Evolutionary conservation across 2,113 vertebrate species (phyloP).

Genomic region (Erythrocebus patas): DNA sequence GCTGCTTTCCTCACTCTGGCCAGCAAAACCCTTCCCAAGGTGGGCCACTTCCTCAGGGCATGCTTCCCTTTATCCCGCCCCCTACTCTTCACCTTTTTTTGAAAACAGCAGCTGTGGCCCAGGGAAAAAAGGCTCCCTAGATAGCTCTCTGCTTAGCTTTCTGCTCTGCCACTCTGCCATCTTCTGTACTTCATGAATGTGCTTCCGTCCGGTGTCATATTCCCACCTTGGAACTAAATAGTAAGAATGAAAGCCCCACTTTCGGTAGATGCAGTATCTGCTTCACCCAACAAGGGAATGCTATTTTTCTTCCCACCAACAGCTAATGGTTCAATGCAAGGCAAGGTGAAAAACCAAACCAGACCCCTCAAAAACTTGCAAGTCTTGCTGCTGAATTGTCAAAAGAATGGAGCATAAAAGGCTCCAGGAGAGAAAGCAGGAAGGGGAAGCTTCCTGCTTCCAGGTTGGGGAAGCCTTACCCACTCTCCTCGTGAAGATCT

Average conservation of each 20-base stretch:
- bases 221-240: constrained; percentile 54
- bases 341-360: background rate
- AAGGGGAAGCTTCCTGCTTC: no score
- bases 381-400: background rate
- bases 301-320: background rate
- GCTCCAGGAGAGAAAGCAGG: background rate
- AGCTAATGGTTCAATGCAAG: background rate
- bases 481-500: background rate
- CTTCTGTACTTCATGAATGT: background rate
- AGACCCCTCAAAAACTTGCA: background rate
- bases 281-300: background rate
- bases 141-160: background rate
- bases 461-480: background rate
- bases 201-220: background rate
- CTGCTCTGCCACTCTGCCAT: background rate
- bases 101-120: background rate
- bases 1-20: background rate
- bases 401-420: background rate
- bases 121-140: background rate
- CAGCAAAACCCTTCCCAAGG: background rate
- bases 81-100: background rate
- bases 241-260: constrained; percentile 23
- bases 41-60: background rate
- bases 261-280: background rate
- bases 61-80: background rate